Evolutionary conservation across 2,797 vertebrate genomes (phyloP), one percentile per base, ranked within the genome.

Genomic region (Decapterus maruadsi): DNA sequence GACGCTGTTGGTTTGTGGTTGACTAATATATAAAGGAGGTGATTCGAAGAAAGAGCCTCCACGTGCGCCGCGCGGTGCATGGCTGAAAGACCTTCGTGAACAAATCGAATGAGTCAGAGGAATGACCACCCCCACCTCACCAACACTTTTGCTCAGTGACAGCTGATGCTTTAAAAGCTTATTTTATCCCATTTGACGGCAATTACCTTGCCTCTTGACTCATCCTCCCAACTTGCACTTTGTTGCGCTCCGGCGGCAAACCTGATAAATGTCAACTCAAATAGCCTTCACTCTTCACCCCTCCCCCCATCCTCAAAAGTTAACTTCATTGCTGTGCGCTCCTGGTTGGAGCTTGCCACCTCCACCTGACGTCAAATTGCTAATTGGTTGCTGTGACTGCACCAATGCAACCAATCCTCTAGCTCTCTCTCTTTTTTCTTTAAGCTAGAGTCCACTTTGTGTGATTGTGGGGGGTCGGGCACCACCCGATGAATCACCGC

Each of bases 201-300:
- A 86, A 75, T 90, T 86, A 89, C 66, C 13, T 87, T 71, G 31
- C 64, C 36, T 83, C 67, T 87, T 82, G 81, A 87, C 76, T 90
- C 86, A 86, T 81, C 46, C 68, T 66, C 57, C 59, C 38, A 75
- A 82, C 71, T 67, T 71, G 54, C 80, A 75, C 75, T 80, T 84
- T 76, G 53, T 72, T 81, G 81, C 38, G 6, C 68, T 69, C 48
- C 53, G 0, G 7, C 65, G 40, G 51, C 69, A 74, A 84, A 87
- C 84, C 76, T 69, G 78, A 80, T 84, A 85, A 90, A 91, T 85
- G 85, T 86, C 87, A 90, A 20, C 66, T 74, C 59, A 60, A 79
- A 85, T 77, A 58, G 12, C 29, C 68, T 51, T 84, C 74, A 48
- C 54, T 72, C 42, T 45, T 65, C 34, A 34, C 42, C 7, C 1